Percentiles rank a stretch among this genome's conserved stretches.
These are phyloP conservation scores for Regulus satrapa DNA, from an alignment of 2,113 vertebrate genomes.

Conservation along the genomic window DNA sequence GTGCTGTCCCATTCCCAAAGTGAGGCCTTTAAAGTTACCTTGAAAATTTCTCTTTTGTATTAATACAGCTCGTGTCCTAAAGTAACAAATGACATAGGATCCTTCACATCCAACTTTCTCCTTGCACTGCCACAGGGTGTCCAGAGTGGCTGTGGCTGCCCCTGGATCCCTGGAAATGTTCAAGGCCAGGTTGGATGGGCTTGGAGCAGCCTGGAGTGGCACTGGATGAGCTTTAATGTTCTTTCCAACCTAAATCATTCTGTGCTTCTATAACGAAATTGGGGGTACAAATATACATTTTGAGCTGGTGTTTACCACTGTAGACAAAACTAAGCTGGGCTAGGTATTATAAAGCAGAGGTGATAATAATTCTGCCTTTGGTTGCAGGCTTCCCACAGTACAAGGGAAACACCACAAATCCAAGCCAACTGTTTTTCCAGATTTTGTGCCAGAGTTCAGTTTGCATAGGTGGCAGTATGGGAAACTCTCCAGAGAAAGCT, in stretches of 20 bases:
- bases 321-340: background rate
- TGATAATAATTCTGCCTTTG: background rate
- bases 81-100: background rate
- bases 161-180: background rate
- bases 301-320: background rate
- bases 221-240: background rate
- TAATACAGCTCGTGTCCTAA: background rate
- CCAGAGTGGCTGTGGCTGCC: background rate
- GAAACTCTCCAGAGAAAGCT: slow-evolving; percentile 25
- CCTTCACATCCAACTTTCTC: background rate
- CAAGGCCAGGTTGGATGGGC: rapidly evolving
- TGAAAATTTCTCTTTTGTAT: background rate
- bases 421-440: background rate
- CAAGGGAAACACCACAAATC: background rate
- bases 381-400: background rate
- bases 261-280: background rate
- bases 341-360: background rate
- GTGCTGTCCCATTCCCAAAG: rapidly evolving
- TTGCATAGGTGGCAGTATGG: slow-evolving; percentile 48
- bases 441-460: slow-evolving; percentile 29
- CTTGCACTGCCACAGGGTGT: background rate
- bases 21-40: background rate
- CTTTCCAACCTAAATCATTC: background rate
- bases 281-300: background rate
- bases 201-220: background rate